phyloP scores from a whole-genome alignment of 2,113 vertebrate genomes.

The Lamprotornis superbus region DNA sequence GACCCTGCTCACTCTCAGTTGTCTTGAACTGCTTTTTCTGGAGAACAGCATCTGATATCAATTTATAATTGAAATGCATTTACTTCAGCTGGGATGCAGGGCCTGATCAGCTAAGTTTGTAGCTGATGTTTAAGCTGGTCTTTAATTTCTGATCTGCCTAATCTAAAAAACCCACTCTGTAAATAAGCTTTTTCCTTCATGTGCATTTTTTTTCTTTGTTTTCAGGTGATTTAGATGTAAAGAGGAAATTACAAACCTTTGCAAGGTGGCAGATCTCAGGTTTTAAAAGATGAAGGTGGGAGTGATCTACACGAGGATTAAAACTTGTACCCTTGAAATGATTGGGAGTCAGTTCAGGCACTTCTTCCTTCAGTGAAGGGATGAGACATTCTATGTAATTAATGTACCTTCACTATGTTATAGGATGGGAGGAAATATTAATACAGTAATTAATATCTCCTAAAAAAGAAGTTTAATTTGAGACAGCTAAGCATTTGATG shows the following conservation, averaged over 20 bases:
- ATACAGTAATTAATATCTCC: neutral
- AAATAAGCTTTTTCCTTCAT: neutral
- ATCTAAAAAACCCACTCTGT: neutral
- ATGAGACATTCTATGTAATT: fast-evolving
- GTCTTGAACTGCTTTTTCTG: neutral
- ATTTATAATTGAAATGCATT: neutral
- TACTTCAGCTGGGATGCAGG: neutral
- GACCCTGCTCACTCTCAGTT: neutral
- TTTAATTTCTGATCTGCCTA: neutral
- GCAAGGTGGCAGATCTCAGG: neutral
- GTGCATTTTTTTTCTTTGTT: neutral
- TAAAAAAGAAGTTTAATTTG: neutral
- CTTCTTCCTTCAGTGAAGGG: neutral
- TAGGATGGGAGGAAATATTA: neutral
- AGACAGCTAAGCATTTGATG: neutral
- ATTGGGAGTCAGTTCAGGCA: neutral
- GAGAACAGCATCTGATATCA: neutral
- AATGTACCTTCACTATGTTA: neutral
- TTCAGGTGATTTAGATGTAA: neutral
- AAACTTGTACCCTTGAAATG: neutral
- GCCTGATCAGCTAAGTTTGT: neutral
- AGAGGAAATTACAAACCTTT: neutral
- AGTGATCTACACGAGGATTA: neutral
- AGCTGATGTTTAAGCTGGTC: neutral
- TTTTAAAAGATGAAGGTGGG: neutral